A percentile compares a stretch with the other conserved stretches of the same genome.
These are phyloP conservation scores for Dromococcyx pavoninus DNA, from an alignment of 2,797 vertebrate genomes.

Conservation along the genomic window DNA sequence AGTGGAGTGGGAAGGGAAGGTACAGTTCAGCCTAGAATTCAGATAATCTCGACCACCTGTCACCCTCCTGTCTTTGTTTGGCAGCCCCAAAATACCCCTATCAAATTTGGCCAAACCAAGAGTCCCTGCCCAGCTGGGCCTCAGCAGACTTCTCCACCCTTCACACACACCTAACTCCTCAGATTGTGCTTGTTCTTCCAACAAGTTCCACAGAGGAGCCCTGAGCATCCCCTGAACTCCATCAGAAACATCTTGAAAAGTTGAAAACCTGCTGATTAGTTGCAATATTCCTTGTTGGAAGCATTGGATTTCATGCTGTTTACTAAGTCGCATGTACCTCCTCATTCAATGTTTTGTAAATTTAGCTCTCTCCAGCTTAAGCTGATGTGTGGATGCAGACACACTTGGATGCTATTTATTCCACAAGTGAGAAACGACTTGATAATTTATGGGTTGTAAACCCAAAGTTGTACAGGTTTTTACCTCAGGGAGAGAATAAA, in stretches of 20 bases:
- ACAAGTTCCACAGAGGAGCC: neutral
- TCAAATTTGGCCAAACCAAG: rapidly evolving
- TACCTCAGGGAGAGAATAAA: constrained; percentile 70
- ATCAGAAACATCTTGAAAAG: constrained; percentile 49
- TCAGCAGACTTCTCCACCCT: neutral
- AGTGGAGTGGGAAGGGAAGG: neutral
- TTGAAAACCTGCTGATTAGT: constrained; percentile 58
- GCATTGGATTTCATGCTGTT: constrained; percentile 50
- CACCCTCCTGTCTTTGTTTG: rapidly evolving
- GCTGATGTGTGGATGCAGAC: constrained; percentile 70
- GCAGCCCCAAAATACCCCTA: neutral
- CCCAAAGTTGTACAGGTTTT: constrained; percentile 71
- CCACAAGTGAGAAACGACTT: constrained; percentile 74
- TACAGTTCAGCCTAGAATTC: neutral
- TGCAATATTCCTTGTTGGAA: constrained; percentile 38
- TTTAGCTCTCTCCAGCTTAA: constrained; percentile 73
- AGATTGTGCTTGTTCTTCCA: neutral
- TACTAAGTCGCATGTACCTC: constrained; percentile 67
- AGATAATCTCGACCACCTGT: neutral
- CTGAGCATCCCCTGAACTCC: constrained; percentile 9
- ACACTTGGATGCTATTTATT: constrained; percentile 69
- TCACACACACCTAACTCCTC: neutral
- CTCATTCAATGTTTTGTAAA: constrained; percentile 79
- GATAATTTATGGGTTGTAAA: constrained; percentile 82
- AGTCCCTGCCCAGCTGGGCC: neutral